phyloP scores from a whole-genome alignment of 2,113 vertebrate genomes.

The Hypanus sabinus region DNA sequence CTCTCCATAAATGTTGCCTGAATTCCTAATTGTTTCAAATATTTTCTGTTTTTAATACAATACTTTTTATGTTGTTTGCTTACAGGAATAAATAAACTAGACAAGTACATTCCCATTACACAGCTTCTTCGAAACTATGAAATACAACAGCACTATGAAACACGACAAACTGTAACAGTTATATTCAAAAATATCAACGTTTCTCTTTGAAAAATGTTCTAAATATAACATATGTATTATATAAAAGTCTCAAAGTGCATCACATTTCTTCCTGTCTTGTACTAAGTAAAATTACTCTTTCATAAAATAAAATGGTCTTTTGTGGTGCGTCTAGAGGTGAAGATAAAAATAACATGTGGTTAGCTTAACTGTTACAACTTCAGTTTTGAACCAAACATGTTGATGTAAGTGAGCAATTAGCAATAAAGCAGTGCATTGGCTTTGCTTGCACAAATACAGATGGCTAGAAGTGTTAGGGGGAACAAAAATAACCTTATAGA shows the following conservation, averaged over 20 bases:
- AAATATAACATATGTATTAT: neutral
- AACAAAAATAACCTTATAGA: neutral
- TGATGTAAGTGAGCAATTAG: neutral
- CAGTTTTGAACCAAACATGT: neutral
- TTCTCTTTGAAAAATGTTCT: constrained; percentile 5
- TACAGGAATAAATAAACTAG: neutral
- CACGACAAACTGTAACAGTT: neutral
- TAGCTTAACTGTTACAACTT: neutral
- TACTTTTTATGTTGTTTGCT: neutral
- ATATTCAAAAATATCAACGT: constrained; percentile 30
- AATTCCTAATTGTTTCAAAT: neutral
- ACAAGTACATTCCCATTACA: neutral
- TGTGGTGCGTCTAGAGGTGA: neutral
- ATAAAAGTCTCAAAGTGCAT: constrained; percentile 32
- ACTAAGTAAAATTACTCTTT: neutral
- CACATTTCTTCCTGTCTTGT: neutral
- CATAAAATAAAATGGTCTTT: neutral
- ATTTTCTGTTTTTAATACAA: neutral
- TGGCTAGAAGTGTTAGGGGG: neutral
- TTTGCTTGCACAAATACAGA: neutral
- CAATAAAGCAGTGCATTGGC: neutral
- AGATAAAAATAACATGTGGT: neutral
- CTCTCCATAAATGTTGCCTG: neutral
- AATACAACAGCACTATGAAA: constrained; percentile 1
- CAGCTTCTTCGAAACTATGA: neutral